Base-by-base conservation (phyloP, 2,797 vertebrate genomes). In the Rhadinocentrus ornatus region DNA sequence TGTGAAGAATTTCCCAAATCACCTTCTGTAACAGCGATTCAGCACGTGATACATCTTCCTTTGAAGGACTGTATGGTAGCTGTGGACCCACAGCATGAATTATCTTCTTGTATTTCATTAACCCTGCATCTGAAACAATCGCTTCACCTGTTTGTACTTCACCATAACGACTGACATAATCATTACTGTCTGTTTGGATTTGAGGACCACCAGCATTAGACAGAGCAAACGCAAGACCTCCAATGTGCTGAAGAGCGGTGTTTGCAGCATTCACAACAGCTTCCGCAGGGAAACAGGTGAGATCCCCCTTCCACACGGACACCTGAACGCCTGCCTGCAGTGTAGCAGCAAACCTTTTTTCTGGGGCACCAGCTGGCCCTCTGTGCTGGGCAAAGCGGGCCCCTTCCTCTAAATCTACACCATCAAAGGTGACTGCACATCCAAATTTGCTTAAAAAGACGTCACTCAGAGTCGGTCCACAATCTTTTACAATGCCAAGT, bases 181-280 rank as follows among this genome's bases (percentile, higher is more conserved):
- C 0, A 0, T 22, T 0, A 76, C 96, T 95, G 0, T 93, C 68
- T 2, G 5, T 0, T 80, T 91, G 66, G 77, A 98, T 94, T 70
- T 71, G 0, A 63, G 31, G 44, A n/a, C 97, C 97, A 3, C 95
- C 97, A 10, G 88, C 88, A 0, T 0, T 13, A 24, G 83, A 77
- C 6, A 99, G 88, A 0, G 96, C 95, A 0, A 1, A 0, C 0
- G 97, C 96, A 32, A 98, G 93, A 9, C 96, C 97, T 6, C 77
- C 95, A 0, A 0, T 1, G 66, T 99, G 97, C 0, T 1, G 0
- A 2, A 99, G 93, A 0, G 0, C 0, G 0, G 50, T 73, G 78
- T 97, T 99, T 26, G 97, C 96, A 57, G 96, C 95, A 70, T 99
- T 99, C 0, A 98, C 97, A 57, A 99, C 89, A 61, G 93, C 96